A percentile compares a stretch with the other conserved stretches of the same genome.
phyloP scores from a whole-genome alignment of 2,888 invertebrate species.

The Xanthia icteritia region DNA sequence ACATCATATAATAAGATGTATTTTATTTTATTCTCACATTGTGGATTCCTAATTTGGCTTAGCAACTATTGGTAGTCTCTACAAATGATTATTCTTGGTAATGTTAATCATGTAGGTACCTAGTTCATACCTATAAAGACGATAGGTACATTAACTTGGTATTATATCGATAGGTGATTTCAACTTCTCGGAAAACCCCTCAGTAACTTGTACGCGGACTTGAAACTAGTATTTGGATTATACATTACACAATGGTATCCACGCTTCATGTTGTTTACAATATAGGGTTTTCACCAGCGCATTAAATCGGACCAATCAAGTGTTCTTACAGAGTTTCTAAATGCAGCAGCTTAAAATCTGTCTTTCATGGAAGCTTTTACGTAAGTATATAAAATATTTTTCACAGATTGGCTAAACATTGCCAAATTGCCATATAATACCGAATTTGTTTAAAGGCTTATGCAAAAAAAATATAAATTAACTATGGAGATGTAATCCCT shows the following conservation, averaged over 20 bases:
- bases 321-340: background rate
- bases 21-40: background rate
- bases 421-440: background rate
- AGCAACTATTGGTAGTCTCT: too few species aligned
- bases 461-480: background rate
- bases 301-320: background rate
- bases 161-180: slow-evolving; percentile 13
- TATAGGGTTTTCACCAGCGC: background rate
- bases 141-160: background rate
- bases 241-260: slow-evolving; percentile 23
- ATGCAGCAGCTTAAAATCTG: background rate
- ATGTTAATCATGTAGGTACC: background rate
- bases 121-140: too few species aligned
- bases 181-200: slow-evolving; percentile 14
- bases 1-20: background rate
- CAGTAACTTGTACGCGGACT: slow-evolving; percentile 3
- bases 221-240: slow-evolving; percentile 45
- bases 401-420: background rate
- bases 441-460: background rate
- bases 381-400: background rate
- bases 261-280: slow-evolving; percentile 11
- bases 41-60: background rate
- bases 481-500: too few species aligned
- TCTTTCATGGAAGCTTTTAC: background rate
- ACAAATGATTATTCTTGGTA: background rate